Conservation (phyloP, 2,888 invertebrate species). For the Leucoptera coffeella region DNA sequence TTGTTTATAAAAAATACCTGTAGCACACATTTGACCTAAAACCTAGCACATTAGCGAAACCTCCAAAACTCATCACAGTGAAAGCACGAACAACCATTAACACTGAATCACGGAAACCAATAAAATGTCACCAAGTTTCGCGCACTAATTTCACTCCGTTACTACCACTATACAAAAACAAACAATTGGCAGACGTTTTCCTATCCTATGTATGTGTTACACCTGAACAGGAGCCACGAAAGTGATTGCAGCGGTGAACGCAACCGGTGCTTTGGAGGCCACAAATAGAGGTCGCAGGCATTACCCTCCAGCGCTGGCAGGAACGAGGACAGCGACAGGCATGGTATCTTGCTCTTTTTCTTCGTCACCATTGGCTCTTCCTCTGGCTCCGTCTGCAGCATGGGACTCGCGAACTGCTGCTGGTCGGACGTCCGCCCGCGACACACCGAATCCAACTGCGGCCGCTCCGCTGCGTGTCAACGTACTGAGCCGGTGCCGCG, state of each 20-base stretch:
- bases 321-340: conserved; percentile 38
- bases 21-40: no score
- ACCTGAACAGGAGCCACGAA: conserved; percentile 41
- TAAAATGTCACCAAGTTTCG: no score
- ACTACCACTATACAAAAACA: no score
- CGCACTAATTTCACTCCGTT: no score
- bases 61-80: no score
- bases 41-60: no score
- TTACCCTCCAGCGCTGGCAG: conserved; percentile 47
- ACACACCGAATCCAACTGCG: conserved; percentile 23
- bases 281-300: conserved; percentile 29
- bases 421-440: conserved; percentile 42
- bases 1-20: no score
- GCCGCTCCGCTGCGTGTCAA: conserved; percentile 17
- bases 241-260: conserved; percentile 46
- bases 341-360: conserved; percentile 48
- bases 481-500: conserved; percentile 26
- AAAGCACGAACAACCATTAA: no score
- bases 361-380: conserved; percentile 42
- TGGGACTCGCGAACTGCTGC: no score
- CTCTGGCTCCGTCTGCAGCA: conserved; percentile 37
- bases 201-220: no score
- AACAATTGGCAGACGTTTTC: no score
- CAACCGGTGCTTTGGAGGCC: conserved; percentile 38
- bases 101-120: no score